A percentile compares a stretch with the other conserved stretches of the same genome.
Conservation (phyloP, 2,888 invertebrate species). For the Geophilus truncorum region DNA sequence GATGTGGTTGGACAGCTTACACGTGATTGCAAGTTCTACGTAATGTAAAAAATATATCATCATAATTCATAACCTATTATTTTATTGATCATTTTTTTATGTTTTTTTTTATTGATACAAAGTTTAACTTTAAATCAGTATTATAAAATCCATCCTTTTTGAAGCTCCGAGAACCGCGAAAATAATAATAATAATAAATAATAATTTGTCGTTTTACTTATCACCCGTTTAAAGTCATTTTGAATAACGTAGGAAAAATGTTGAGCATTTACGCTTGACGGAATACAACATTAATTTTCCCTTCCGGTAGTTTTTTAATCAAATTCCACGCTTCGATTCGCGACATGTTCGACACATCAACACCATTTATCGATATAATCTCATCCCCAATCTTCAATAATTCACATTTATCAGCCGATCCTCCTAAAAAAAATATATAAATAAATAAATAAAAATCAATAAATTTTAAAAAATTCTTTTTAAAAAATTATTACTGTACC, state of each 20-base stretch:
- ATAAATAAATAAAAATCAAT: conserved; percentile 11
- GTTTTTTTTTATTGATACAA: background rate
- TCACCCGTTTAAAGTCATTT: background rate
- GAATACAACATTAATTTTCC: conserved; percentile 45
- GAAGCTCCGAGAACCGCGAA: background rate
- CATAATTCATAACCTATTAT: no score
- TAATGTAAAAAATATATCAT: no score
- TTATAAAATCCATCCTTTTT: background rate
- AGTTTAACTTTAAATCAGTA: background rate
- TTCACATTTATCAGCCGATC: conserved; percentile 71
- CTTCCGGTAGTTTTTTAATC: conserved; percentile 82
- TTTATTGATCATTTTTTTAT: no score
- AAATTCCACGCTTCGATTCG: conserved; percentile 91
- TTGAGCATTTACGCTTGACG: background rate
- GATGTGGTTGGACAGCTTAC: no score
- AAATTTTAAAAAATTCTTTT: no score
- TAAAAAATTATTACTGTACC: no score
- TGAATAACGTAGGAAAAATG: background rate
- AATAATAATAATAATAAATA: background rate
- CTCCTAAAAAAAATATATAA: conserved; percentile 32
- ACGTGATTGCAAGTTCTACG: no score
- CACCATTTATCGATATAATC: conserved; percentile 74
- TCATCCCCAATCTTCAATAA: conserved; percentile 80
- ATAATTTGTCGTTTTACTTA: background rate
- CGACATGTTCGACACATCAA: conserved; percentile 74